A percentile compares a stretch with the other conserved stretches of the same genome.
Conservation (phyloP, 2,888 invertebrate genomes). For the Apoda limacodes region DNA sequence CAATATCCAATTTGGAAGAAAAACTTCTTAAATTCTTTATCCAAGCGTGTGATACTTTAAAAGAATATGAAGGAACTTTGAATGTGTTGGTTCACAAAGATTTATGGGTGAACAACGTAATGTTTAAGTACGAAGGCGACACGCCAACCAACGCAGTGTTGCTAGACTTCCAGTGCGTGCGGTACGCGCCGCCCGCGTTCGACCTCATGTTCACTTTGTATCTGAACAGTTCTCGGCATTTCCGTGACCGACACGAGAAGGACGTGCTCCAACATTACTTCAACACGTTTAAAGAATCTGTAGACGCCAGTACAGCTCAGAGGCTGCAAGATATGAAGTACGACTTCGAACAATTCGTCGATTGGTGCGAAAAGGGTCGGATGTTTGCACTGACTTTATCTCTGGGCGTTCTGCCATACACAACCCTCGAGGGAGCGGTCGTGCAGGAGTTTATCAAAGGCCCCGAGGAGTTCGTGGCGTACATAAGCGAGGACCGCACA, state of each 20-base stretch:
- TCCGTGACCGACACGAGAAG: constrained; percentile 32
- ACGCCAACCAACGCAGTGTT: constrained; percentile 35
- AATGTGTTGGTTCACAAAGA: constrained; percentile 50
- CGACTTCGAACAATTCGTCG: too few relatives aligned
- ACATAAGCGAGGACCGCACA: too few relatives aligned
- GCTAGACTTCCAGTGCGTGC: constrained; percentile 46
- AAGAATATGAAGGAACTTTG: constrained; percentile 29
- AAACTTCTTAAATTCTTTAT: constrained; percentile 27
- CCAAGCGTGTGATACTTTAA: constrained; percentile 32
- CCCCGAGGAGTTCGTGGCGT: too few relatives aligned
- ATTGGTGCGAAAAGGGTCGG: too few relatives aligned
- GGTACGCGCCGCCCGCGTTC: constrained; percentile 48
- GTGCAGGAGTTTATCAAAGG: too few relatives aligned
- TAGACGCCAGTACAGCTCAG: constrained; percentile 27
- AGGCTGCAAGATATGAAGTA: constrained; percentile 27
- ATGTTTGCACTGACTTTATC: too few relatives aligned
- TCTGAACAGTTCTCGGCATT: constrained; percentile 33
- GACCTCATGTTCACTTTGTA: constrained; percentile 42
- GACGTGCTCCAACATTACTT: constrained; percentile 34
- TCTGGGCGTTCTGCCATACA: too few relatives aligned
- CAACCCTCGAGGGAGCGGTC: too few relatives aligned
- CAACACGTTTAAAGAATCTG: constrained; percentile 25
- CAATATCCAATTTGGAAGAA: constrained; percentile 26
- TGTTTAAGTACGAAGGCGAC: constrained; percentile 38
- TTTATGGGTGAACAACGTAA: constrained; percentile 50